phyloP scores from a whole-genome alignment of 2,888 invertebrate genomes.

The Leptarthrus brevirostris region DNA sequence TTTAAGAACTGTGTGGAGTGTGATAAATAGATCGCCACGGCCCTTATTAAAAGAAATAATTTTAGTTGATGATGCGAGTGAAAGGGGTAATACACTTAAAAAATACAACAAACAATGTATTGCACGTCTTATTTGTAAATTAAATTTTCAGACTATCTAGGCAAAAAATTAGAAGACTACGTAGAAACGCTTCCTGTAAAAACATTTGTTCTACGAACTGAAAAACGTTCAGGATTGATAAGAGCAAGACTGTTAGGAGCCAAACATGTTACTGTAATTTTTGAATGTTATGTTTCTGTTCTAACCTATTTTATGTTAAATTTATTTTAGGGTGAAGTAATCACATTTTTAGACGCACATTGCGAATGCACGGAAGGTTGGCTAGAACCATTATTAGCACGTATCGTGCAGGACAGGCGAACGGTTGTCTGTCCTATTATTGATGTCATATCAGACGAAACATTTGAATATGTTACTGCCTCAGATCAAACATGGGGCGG shows the following conservation, averaged over 20 bases:
- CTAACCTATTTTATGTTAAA: constrained; percentile 24
- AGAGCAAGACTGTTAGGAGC: constrained; percentile 95
- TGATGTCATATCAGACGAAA: constrained; percentile 98
- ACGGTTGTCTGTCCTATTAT: constrained; percentile 98
- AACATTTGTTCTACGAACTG: constrained; percentile 88
- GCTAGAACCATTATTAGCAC: constrained; percentile 92
- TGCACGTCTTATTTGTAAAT: too few species aligned
- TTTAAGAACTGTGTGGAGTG: constrained; percentile 95
- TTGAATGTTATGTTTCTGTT: constrained; percentile 62
- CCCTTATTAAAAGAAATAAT: constrained; percentile 92
- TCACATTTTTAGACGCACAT: constrained; percentile 68
- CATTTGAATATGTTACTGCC: constrained; percentile 98
- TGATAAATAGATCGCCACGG: constrained; percentile 92
- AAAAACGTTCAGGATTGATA: constrained; percentile 94
- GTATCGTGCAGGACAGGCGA: constrained; percentile 91
- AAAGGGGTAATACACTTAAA: constrained; percentile 77
- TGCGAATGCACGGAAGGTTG: constrained; percentile 87
- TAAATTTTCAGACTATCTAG: constrained; percentile 92
- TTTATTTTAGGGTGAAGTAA: constrained; percentile 64
- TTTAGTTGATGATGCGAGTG: constrained; percentile 97
- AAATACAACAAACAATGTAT: neutral
- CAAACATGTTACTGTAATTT: constrained; percentile 89
- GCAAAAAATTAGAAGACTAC: constrained; percentile 88
- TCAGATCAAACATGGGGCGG: constrained; percentile 99
- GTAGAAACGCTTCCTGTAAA: constrained; percentile 86